A percentile compares a stretch with the other conserved stretches of the same genome.
These are phyloP conservation scores for Osmerus eperlanus DNA, from an alignment of 2,113 vertebrate genomes.

Conservation along the genomic window DNA sequence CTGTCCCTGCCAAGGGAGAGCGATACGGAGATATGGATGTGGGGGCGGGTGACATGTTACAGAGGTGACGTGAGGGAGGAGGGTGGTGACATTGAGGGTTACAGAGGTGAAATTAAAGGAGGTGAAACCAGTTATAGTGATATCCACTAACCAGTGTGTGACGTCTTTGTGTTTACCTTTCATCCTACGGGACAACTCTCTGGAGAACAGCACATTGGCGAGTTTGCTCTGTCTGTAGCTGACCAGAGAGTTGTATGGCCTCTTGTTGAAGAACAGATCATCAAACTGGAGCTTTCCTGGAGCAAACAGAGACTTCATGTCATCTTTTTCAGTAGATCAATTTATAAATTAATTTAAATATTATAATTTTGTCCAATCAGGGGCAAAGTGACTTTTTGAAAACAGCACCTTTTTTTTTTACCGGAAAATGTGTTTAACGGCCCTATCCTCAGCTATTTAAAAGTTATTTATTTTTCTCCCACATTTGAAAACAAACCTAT, in stretches of 20 bases:
- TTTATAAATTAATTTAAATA: no score
- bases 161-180: slow-evolving; percentile 46
- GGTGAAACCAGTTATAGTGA: neutral
- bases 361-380: no score
- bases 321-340: no score
- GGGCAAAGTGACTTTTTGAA: no score
- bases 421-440: no score
- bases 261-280: slow-evolving; percentile 65
- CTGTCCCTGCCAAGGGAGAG: slow-evolving; percentile 48
- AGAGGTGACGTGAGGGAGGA: no score
- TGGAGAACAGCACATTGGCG: slow-evolving; percentile 71
- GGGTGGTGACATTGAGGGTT: neutral
- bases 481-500: no score
- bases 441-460: no score
- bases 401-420: no score
- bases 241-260: slow-evolving; percentile 58
- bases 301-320: neutral
- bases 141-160: neutral
- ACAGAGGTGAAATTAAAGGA: neutral
- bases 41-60: neutral
- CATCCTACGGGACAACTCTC: slow-evolving; percentile 59
- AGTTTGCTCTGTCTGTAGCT: slow-evolving; percentile 77
- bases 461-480: no score
- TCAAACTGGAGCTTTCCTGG: slow-evolving; percentile 68
- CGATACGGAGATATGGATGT: neutral